Percentiles rank a stretch among this genome's conserved stretches.
phyloP scores from a whole-genome alignment of 1,140 invertebrate genomes.

The Steinernema feltiae region DNA sequence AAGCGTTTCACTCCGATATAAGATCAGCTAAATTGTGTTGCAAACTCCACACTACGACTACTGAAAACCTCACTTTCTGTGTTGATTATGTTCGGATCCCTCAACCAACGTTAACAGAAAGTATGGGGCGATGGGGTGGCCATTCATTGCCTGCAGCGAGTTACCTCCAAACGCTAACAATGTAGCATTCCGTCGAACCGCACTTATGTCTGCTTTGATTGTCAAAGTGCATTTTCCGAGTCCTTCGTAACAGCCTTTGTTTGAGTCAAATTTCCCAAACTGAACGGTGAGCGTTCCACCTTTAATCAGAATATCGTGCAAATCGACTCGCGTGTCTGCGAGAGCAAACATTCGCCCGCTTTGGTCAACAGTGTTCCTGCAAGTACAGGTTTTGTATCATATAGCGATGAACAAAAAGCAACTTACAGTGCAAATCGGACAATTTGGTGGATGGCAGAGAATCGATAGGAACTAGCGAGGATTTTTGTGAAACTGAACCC shows the following conservation, averaged over 20 bases:
- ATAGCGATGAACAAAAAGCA: too few species aligned
- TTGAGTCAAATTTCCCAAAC: neutral
- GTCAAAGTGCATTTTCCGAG: neutral
- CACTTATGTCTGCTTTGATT: neutral
- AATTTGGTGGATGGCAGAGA: neutral
- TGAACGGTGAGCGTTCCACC: neutral
- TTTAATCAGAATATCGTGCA: neutral
- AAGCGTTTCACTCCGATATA: slow-evolving; percentile 40
- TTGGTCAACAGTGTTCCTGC: neutral
- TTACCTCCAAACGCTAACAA: neutral
- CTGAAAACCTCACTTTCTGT: slow-evolving; percentile 2
- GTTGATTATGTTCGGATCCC: slow-evolving; percentile 18
- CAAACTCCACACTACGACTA: slow-evolving; percentile 14
- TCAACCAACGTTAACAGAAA: slow-evolving; percentile 39
- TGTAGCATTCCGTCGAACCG: neutral
- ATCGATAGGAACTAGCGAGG: neutral
- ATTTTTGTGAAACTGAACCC: neutral
- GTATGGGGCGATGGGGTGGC: slow-evolving; percentile 30
- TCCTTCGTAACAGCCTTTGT: neutral
- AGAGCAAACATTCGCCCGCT: neutral
- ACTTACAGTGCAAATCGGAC: slow-evolving; percentile 2
- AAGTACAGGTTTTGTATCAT: neutral
- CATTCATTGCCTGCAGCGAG: neutral
- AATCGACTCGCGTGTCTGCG: neutral
- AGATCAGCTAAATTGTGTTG: slow-evolving; percentile 37